phyloP scores from a whole-genome alignment of 2,113 vertebrate genomes.

The Eublepharis macularius region DNA sequence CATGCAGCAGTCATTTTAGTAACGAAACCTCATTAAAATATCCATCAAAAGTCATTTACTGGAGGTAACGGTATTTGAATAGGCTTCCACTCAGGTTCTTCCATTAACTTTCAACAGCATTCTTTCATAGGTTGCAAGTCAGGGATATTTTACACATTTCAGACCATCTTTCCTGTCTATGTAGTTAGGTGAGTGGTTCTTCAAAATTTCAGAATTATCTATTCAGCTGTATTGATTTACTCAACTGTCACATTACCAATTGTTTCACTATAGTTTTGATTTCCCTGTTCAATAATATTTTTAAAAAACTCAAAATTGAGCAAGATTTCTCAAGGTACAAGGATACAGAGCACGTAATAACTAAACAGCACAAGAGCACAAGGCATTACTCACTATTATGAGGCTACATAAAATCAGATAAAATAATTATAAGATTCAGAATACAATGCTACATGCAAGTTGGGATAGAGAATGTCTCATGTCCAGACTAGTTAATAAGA shows the following conservation, averaged over 20 bases:
- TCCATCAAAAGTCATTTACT: conserved; percentile 79
- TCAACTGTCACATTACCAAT: conserved; percentile 43
- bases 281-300: neutral
- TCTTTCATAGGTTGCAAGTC: conserved; percentile 62
- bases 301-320: neutral
- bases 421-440: conserved; percentile 12
- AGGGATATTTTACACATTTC: conserved; percentile 52
- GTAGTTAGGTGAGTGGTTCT: conserved; percentile 50
- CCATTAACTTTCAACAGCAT: conserved; percentile 78
- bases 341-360: neutral
- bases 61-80: conserved; percentile 71
- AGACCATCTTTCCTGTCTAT: conserved; percentile 55
- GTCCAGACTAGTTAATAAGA: neutral
- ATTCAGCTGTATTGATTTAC: conserved; percentile 48
- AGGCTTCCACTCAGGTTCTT: conserved; percentile 69
- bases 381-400: conserved; percentile 7
- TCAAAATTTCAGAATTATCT: conserved; percentile 53
- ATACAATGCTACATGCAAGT: neutral
- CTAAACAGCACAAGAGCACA: neutral
- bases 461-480: conserved; percentile 1
- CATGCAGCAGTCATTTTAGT: conserved; percentile 77
- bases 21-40: conserved; percentile 77
- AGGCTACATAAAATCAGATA: neutral
- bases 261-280: conserved; percentile 50
- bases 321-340: neutral